Evolutionary conservation across 2,113 vertebrate genomes (phyloP).

Genomic region (Tupaia chinensis): DNA sequence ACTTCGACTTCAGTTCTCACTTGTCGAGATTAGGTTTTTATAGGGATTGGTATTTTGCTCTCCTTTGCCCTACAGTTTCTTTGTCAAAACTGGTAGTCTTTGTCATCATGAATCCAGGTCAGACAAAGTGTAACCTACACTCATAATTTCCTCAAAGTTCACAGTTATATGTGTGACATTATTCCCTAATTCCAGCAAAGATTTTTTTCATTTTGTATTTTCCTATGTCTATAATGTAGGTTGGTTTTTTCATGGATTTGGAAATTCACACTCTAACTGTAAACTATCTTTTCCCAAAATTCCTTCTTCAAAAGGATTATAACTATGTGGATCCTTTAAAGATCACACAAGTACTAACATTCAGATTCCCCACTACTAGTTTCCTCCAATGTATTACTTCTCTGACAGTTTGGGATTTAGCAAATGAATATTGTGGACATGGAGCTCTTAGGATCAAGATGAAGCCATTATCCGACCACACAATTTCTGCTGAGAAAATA

Average conservation of each 20-base stretch:
- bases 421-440: background rate
- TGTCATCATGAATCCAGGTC: rapidly evolving
- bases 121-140: rapidly evolving
- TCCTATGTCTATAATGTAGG: background rate
- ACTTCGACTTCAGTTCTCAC: background rate
- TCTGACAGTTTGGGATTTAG: background rate
- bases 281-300: background rate
- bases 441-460: background rate
- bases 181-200: background rate
- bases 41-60: background rate
- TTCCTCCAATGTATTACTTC: background rate
- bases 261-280: background rate
- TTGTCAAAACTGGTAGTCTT: background rate
- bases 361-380: background rate
- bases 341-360: background rate
- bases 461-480: background rate
- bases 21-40: background rate
- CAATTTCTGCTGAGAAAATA: background rate
- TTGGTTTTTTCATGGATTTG: background rate
- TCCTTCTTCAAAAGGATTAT: background rate
- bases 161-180: background rate
- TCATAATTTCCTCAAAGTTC: background rate
- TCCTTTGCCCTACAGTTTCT: background rate
- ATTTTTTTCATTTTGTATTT: background rate
- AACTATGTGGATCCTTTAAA: background rate